phyloP scores from a whole-genome alignment of 2,113 vertebrate species.

The Smithornis capensis region DNA sequence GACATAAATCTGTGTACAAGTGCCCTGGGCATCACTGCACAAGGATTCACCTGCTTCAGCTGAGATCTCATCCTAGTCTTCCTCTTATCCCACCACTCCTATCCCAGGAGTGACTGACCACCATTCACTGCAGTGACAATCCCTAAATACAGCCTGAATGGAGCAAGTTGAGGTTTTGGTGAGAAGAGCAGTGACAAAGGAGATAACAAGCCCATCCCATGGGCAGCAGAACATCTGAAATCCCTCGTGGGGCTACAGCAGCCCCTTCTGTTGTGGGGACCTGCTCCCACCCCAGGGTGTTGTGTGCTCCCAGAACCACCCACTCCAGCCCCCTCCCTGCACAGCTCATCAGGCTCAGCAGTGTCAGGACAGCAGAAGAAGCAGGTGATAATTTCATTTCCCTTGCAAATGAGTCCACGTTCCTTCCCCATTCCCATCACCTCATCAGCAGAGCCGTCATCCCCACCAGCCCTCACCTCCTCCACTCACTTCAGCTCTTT shows the following conservation, averaged over 20 bases:
- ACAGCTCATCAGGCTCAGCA: not conserved
- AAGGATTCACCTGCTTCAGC: not conserved
- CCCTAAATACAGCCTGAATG: not conserved
- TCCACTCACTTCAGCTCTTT: constrained; percentile 11
- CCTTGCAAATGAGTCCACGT: constrained; percentile 66
- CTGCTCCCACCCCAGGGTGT: not conserved
- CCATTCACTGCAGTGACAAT: accelerated
- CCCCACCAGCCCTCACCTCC: not conserved
- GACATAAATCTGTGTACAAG: accelerated
- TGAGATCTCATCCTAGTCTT: not conserved
- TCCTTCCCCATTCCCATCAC: not conserved
- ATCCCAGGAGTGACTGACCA: not conserved
- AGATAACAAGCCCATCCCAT: not conserved
- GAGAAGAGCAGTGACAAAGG: accelerated
- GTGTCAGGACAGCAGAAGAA: not conserved
- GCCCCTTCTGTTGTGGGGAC: accelerated
- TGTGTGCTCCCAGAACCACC: not conserved
- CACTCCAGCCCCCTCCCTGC: not conserved
- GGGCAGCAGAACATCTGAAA: not conserved
- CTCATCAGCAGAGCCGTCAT: constrained; percentile 19
- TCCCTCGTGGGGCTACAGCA: not conserved
- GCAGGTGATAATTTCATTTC: constrained; percentile 54
- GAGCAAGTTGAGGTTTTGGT: accelerated
- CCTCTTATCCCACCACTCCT: not conserved
- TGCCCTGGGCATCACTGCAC: accelerated